Evolutionary conservation across 2,888 invertebrate species (phyloP).

Genomic region (Ennomos fuscantarius): DNA sequence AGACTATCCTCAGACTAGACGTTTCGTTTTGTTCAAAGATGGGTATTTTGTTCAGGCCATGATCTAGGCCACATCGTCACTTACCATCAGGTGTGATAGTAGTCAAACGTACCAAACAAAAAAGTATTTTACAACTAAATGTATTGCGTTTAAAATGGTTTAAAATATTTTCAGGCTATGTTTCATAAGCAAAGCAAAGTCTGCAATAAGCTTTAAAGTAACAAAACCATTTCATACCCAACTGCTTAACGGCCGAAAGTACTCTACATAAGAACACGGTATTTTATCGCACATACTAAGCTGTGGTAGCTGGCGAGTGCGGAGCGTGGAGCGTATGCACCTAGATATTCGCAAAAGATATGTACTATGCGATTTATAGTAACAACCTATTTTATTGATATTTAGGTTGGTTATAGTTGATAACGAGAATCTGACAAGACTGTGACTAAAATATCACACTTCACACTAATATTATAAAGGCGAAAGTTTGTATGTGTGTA

Average conservation of each 20-base stretch:
- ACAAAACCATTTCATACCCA: neutral
- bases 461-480: too few species aligned
- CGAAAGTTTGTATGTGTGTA: too few species aligned
- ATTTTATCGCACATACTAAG: constrained; percentile 24
- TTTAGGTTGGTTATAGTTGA: neutral
- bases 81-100: too few species aligned
- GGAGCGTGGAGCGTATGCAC: constrained; percentile 1
- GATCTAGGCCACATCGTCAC: too few species aligned
- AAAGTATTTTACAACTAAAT: too few species aligned
- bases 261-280: constrained; percentile 12
- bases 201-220: neutral
- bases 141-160: too few species aligned
- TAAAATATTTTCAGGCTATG: too few species aligned
- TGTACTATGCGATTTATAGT: constrained; percentile 18
- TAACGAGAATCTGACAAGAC: neutral
- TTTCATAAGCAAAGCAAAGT: too few species aligned
- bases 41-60: too few species aligned
- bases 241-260: neutral
- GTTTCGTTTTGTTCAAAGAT: too few species aligned
- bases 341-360: neutral
- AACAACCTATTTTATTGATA: constrained; percentile 8
- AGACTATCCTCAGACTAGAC: too few species aligned
- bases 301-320: constrained; percentile 9
- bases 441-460: neutral
- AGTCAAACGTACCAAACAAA: too few species aligned